Percentiles rank a stretch among this genome's conserved stretches.
Evolutionary conservation across 2,113 vertebrate species (phyloP).

Genomic region (Dendropsophus ebraccatus): DNA sequence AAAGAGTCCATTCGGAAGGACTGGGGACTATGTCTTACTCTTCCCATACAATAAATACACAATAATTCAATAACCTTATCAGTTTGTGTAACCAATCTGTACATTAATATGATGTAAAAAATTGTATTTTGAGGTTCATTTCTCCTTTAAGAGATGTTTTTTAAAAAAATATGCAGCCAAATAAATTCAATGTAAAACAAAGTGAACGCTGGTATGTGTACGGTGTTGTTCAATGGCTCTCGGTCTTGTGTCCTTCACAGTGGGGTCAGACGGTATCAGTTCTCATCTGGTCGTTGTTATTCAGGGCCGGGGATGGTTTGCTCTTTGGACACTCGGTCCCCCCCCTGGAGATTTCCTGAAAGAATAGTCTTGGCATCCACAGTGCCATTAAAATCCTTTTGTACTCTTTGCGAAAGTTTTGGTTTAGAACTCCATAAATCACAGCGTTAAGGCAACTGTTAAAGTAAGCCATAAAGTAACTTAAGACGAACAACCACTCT

Average conservation of each 20-base stretch:
- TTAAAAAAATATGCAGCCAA: conserved; percentile 26
- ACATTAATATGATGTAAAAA: conserved; percentile 25
- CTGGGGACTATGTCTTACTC: neutral
- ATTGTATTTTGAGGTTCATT: conserved; percentile 8
- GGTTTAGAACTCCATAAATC: conserved; percentile 89
- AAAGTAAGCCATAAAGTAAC: conserved; percentile 95
- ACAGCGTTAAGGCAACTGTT: conserved; percentile 94
- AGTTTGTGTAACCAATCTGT: neutral
- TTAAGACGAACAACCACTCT: conserved; percentile 87
- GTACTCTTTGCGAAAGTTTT: conserved; percentile 91
- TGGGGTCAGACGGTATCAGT: conserved; percentile 66
- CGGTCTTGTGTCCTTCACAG: neutral
- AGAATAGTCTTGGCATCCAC: conserved; percentile 81
- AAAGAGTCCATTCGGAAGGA: neutral
- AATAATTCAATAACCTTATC: neutral
- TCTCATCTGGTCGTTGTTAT: conserved; percentile 77
- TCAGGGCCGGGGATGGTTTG: conserved; percentile 79
- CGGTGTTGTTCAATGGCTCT: conserved; percentile 13
- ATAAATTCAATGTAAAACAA: conserved; percentile 1
- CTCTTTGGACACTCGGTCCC: conserved; percentile 78
- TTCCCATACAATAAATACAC: neutral
- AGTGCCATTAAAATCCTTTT: conserved; percentile 83
- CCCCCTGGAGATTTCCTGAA: conserved; percentile 80
- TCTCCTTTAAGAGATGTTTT: neutral
- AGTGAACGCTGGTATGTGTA: neutral